phyloP scores from a whole-genome alignment of 2,888 invertebrate genomes.

The Nysson spinosus region DNA sequence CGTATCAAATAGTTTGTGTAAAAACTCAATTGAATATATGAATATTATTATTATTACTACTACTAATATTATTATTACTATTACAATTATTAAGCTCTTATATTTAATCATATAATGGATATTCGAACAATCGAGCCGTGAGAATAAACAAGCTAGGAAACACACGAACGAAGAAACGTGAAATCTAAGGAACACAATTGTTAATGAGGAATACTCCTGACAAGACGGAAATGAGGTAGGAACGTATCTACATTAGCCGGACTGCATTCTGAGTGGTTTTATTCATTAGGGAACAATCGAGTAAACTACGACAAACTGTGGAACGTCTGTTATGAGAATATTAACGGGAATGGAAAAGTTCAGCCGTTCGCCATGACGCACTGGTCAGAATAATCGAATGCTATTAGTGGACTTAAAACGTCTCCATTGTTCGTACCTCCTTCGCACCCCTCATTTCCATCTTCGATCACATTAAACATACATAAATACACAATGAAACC shows the following conservation, averaged over 20 bases:
- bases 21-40: no score
- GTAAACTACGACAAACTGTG: slow-evolving; percentile 5
- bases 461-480: no score
- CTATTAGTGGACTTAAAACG: no score
- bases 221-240: slow-evolving; percentile 55
- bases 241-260: slow-evolving; percentile 32
- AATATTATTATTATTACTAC: no score
- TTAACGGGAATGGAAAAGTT: slow-evolving; percentile 9
- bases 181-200: slow-evolving; percentile 50
- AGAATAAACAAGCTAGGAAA: slow-evolving; percentile 15
- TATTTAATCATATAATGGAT: no score
- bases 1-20: no score
- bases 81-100: no score
- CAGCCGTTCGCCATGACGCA: slow-evolving; percentile 5
- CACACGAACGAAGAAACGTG: slow-evolving; percentile 30
- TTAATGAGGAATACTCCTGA: slow-evolving; percentile 55
- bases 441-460: no score
- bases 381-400: no score
- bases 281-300: slow-evolving; percentile 48
- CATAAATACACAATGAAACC: no score
- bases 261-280: slow-evolving; percentile 44
- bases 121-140: background rate
- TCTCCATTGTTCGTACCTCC: no score
- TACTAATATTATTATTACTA: no score
- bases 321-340: slow-evolving; percentile 23